Evolutionary conservation across 2,888 invertebrate species (phyloP).

Genomic region (Drosophila eohydei): DNA sequence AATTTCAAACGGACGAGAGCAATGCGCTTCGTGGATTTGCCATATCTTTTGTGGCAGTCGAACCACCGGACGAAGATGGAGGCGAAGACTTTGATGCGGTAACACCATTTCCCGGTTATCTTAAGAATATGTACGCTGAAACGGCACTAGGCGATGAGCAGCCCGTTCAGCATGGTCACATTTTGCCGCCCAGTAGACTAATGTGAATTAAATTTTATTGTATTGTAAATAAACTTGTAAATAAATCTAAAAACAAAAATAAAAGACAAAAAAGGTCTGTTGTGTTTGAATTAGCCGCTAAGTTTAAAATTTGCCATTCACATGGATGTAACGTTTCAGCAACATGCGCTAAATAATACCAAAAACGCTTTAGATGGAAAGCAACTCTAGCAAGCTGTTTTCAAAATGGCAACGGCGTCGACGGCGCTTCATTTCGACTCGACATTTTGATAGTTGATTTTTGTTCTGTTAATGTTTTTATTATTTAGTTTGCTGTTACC

Average conservation of each 20-base stretch:
- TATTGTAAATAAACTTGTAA: constrained; percentile 59
- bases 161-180: constrained; percentile 11
- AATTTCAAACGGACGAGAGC: constrained; percentile 96
- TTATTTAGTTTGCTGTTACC: constrained; percentile 25
- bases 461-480: constrained; percentile 46
- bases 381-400: constrained; percentile 45
- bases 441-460: constrained; percentile 30
- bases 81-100: constrained; percentile 80
- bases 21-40: constrained; percentile 96
- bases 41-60: constrained; percentile 92
- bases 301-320: constrained; percentile 22
- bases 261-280: background rate
- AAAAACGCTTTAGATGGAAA: constrained; percentile 18
- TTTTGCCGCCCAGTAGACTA: constrained; percentile 48
- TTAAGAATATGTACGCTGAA: constrained; percentile 81
- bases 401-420: constrained; percentile 63
- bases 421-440: constrained; percentile 47
- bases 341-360: constrained; percentile 42
- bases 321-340: background rate
- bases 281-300: constrained; percentile 5
- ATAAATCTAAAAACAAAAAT: background rate
- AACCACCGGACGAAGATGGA: constrained; percentile 86
- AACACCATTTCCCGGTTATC: constrained; percentile 85
- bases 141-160: constrained; percentile 29
- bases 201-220: constrained; percentile 36